Base-by-base conservation (phyloP, 2,797 vertebrate genomes). In the Myripristis jacobus region DNA sequence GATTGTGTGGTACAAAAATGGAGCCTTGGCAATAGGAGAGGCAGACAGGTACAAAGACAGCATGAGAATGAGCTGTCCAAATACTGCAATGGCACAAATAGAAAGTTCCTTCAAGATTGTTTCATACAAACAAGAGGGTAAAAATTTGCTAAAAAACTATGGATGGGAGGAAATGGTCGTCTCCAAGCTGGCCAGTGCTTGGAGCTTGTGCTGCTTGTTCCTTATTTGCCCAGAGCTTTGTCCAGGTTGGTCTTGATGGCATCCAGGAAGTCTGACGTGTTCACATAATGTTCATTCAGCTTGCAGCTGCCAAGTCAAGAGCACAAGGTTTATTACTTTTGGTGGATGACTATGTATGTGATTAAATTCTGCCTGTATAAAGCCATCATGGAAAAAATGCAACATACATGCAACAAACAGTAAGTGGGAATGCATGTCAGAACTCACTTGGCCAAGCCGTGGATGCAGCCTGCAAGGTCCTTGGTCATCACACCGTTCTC, bases 391-490 rank as follows among this genome's bases (percentile, higher is more conserved):
- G 10, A 0, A 53, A 29, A 12, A 44, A 34, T 19, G 11, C 24
- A 29, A 15, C 15, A 8, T 3, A 36, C 10, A 54, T 1, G 4
- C 18, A 50, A 36, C 21, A 59, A 3, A 57, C 7, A 24, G 1
- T 18, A 6, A 19, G 10, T 21, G 21, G 15, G 29, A 48, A 87
- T 93, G 82, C 22, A 96, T 95, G 85, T 94, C 6, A 54, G 16
- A 18, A 77, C 96, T 79, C 91, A 99, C 98, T 99, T 98, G 89
- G 96, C 77, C 0, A 99, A 94, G 51, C 98, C 98, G 0, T 99
- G 98, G 90, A 99, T 99, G 88, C 98, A 99, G 77, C 96, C 98
- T 0, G 98, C 98, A 2, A 99, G 94, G 83, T 99, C 98, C 94
- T 99, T 99, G 0, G 98, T 99, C 98, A 99, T 99, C 0, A 94